Evolutionary conservation across 2,113 vertebrate species (phyloP).

Genomic region (Elaphurus davidianus): DNA sequence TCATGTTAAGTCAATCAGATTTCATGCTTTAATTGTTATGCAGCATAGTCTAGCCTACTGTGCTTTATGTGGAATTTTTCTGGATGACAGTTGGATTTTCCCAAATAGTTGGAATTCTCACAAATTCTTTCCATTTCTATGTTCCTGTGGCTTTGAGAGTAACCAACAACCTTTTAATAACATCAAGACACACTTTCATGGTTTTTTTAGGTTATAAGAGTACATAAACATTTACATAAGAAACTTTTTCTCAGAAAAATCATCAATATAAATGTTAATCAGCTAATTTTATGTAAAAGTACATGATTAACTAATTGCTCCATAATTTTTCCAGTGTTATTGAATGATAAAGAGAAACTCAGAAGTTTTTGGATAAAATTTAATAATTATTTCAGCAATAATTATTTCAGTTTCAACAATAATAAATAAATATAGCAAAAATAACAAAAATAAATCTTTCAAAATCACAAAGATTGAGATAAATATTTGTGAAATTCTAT

Average conservation of each 20-base stretch:
- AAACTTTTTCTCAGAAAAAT: neutral
- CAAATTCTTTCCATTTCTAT: neutral
- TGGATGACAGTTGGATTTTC: neutral
- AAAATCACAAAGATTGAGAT: neutral
- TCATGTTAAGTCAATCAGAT: neutral
- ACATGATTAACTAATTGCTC: neutral
- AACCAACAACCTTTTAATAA: neutral
- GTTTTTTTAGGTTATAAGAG: neutral
- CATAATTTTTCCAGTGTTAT: neutral
- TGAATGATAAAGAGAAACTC: neutral
- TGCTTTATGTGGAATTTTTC: neutral
- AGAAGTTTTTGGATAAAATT: neutral
- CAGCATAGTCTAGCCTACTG: neutral
- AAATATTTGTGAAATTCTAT: neutral
- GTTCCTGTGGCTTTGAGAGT: neutral
- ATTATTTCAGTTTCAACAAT: neutral
- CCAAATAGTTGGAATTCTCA: neutral
- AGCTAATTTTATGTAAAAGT: neutral
- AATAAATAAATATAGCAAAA: neutral
- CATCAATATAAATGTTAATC: neutral
- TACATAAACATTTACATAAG: neutral
- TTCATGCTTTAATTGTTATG: neutral
- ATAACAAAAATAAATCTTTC: neutral
- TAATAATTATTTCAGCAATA: slow-evolving; percentile 8
- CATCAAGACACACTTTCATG: neutral